Percentiles rank a stretch among this genome's conserved stretches.
phyloP scores from a whole-genome alignment of 2,113 vertebrate species.

The Hipposideros armiger region DNA sequence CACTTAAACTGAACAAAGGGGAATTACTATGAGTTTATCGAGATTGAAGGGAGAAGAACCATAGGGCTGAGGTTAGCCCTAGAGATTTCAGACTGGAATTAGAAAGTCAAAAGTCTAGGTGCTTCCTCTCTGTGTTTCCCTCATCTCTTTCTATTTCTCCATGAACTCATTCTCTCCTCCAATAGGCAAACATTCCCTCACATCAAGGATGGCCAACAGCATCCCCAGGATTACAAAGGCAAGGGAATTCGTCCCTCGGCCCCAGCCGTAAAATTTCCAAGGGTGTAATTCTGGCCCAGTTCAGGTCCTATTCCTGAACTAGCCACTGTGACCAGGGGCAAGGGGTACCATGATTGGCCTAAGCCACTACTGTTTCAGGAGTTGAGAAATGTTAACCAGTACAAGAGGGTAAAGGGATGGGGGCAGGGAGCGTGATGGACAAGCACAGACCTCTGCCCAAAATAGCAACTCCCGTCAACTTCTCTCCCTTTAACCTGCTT shows the following conservation, averaged over 20 bases:
- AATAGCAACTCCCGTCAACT: not conserved
- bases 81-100: not conserved
- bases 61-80: not conserved
- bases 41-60: not conserved
- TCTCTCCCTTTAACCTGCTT: not conserved
- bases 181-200: not conserved
- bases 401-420: not conserved
- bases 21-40: not conserved
- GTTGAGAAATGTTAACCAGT: not conserved
- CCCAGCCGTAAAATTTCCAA: not conserved
- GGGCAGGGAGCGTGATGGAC: fast-evolving
- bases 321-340: not conserved
- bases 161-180: not conserved
- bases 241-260: not conserved
- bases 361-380: not conserved
- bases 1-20: not conserved
- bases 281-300: not conserved
- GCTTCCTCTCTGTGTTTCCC: not conserved
- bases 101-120: not conserved
- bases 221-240: not conserved
- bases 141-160: not conserved
- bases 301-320: not conserved
- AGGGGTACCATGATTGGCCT: not conserved
- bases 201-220: not conserved
- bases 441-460: not conserved